Conservation (phyloP, 2,888 invertebrate species). For the Elegia similella region DNA sequence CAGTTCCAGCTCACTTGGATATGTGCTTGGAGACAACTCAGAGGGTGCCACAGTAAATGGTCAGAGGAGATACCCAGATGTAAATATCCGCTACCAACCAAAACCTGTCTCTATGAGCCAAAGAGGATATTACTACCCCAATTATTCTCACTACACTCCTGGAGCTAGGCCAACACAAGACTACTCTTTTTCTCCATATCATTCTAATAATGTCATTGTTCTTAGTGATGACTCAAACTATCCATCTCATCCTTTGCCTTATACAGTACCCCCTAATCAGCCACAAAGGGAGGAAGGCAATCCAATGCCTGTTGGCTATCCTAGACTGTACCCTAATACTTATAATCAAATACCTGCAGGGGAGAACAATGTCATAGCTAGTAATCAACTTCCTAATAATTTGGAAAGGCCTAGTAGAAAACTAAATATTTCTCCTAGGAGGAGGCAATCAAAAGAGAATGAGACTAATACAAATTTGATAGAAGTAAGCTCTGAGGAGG, state of each 20-base stretch:
- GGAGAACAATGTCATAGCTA: slow-evolving; percentile 23
- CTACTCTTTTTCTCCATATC: slow-evolving; percentile 49
- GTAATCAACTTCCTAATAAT: slow-evolving; percentile 32
- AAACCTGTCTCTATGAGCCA: slow-evolving; percentile 49
- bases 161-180: slow-evolving; percentile 44
- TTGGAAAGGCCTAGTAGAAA: slow-evolving; percentile 71
- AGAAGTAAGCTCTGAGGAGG: slow-evolving; percentile 77
- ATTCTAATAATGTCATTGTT: slow-evolving; percentile 52
- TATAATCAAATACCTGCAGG: slow-evolving; percentile 31
- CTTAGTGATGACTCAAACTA: slow-evolving; percentile 53
- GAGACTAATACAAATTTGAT: slow-evolving; percentile 57
- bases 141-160: slow-evolving; percentile 45
- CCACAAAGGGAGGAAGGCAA: slow-evolving; percentile 36
- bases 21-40: slow-evolving; percentile 44
- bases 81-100: slow-evolving; percentile 70
- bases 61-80: slow-evolving; percentile 44
- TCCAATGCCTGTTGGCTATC: slow-evolving; percentile 38
- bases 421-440: slow-evolving; percentile 69
- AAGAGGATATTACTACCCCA: slow-evolving; percentile 57
- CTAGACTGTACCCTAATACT: slow-evolving; percentile 34
- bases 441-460: slow-evolving; percentile 65
- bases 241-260: slow-evolving; percentile 48
- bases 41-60: slow-evolving; percentile 45
- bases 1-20: slow-evolving; percentile 67
- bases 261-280: slow-evolving; percentile 41